A percentile compares a stretch with the other conserved stretches of the same genome.
Evolutionary conservation across 1,140 invertebrate genomes (phyloP).

Genomic region (Cecropterus lyciades): DNA sequence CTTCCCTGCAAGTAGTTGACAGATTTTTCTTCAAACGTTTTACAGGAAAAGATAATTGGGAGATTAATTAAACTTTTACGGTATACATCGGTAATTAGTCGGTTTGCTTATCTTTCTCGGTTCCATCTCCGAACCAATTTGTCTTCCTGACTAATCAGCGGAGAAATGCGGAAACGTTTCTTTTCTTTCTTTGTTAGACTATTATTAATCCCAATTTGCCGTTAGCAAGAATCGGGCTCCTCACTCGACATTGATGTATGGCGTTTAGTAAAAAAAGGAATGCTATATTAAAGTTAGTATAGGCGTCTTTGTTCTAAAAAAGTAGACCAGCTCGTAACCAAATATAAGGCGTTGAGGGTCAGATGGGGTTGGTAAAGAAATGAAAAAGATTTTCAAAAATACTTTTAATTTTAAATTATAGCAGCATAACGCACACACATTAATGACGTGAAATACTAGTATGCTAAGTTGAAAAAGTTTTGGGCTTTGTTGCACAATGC

Average conservation of each 20-base stretch:
- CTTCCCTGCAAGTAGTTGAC: background rate
- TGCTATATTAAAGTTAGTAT: background rate
- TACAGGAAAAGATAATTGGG: conserved; percentile 7
- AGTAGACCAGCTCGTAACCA: no score
- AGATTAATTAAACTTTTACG: conserved; percentile 22
- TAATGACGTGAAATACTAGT: no score
- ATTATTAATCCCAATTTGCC: conserved; percentile 37
- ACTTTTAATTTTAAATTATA: no score
- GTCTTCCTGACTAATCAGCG: conserved; percentile 35
- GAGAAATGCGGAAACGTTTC: conserved; percentile 28
- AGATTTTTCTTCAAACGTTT: conserved; percentile 17
- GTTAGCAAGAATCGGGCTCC: conserved; percentile 29
- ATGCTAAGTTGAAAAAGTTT: no score
- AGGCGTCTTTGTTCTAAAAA: background rate
- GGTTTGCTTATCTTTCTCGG: conserved; percentile 26
- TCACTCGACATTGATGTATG: conserved; percentile 31
- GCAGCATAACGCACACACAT: no score
- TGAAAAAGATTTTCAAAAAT: no score
- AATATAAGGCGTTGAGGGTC: no score
- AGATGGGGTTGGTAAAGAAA: no score
- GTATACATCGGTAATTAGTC: conserved; percentile 21
- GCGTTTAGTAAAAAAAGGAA: conserved; percentile 11
- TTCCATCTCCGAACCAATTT: conserved; percentile 27
- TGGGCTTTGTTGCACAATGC: no score
- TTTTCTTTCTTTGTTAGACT: conserved; percentile 34